A percentile compares a stretch with the other conserved stretches of the same genome.
phyloP scores from a whole-genome alignment of 2,113 vertebrate genomes.

The Argyrosomus japonicus region DNA sequence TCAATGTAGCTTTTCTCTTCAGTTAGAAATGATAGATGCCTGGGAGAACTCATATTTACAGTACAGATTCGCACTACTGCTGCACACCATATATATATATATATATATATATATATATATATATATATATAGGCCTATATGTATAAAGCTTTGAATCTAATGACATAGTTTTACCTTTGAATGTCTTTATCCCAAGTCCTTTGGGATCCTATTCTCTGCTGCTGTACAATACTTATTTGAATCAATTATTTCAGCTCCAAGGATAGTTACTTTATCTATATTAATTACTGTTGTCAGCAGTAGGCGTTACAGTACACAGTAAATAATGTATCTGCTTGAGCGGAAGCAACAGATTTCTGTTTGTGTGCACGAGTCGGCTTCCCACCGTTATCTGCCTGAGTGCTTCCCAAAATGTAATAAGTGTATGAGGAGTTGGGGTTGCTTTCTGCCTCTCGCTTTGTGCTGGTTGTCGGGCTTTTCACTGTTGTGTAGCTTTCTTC shows the following conservation, averaged over 20 bases:
- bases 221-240: background rate
- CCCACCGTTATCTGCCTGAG: conserved; percentile 61
- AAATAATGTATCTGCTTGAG: conserved; percentile 36
- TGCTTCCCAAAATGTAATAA: conserved; percentile 69
- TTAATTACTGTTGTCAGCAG: conserved; percentile 58
- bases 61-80: background rate
- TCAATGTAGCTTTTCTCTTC: background rate
- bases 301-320: conserved; percentile 26
- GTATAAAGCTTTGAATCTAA: background rate
- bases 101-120: too few relatives aligned
- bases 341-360: conserved; percentile 59
- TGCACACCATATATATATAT: background rate
- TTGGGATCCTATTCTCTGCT: conserved; percentile 1
- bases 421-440: conserved; percentile 63
- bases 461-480: conserved; percentile 61
- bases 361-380: conserved; percentile 41
- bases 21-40: conserved; percentile 3
- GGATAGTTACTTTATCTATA: conserved; percentile 48
- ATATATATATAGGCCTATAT: too few relatives aligned
- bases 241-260: conserved; percentile 15
- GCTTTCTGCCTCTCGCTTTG: conserved; percentile 62
- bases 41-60: background rate
- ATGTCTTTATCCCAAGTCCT: background rate
- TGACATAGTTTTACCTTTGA: background rate
- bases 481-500: conserved; percentile 69